Base-by-base conservation (phyloP, 1,140 invertebrate species). In the Pissodes strobi region DNA sequence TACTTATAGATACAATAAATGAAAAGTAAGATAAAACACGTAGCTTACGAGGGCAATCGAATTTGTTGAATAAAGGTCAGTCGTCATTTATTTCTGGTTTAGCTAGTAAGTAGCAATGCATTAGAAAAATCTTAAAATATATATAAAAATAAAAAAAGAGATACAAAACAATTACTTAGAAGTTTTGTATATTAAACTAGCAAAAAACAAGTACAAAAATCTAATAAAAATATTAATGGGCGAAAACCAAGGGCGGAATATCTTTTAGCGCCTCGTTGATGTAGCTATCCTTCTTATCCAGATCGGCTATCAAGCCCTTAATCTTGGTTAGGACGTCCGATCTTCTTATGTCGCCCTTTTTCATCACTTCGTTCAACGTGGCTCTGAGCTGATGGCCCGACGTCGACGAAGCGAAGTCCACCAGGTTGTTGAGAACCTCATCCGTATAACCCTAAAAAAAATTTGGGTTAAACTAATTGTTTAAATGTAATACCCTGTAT, bases 261-360 rank as follows among this genome's bases (percentile, higher is more conserved):
- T 83, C 81, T 72, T 78, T 74, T 4, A 84, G 52, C 21, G 82
- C 82, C 0, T 74, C 67, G 1, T 81, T 80, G 10, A 84, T 70
- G 17, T 78, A 79, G 17, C 82, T 83, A 23, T 81, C 78, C 19
- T 79, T 76, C 25, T 80, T 78, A 0, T 74, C 79, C 5, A 85
- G 68, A 38, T 84, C 84, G 0, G 64, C 71, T 2, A 83, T 69
- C 72, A 85, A 77, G 23, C 79, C 77, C 45, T 74, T 80, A 4
- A 83, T 81, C 27, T 82, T 78, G 64, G 80, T 82, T 64, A 82
- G 78, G 13, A 82, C 79, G 69, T 82, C 80, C 1, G 81, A 76
- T 58, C 82, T 79, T 1, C 69, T 77, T 17, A 79, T 82, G 70
- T 85, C 82, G 25, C 77, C 69, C 1, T 80, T 72, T 13, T 81